These are phyloP conservation scores for Desmodus rotundus DNA, from an alignment of 2,113 vertebrate genomes.

Conservation along the genomic window DNA sequence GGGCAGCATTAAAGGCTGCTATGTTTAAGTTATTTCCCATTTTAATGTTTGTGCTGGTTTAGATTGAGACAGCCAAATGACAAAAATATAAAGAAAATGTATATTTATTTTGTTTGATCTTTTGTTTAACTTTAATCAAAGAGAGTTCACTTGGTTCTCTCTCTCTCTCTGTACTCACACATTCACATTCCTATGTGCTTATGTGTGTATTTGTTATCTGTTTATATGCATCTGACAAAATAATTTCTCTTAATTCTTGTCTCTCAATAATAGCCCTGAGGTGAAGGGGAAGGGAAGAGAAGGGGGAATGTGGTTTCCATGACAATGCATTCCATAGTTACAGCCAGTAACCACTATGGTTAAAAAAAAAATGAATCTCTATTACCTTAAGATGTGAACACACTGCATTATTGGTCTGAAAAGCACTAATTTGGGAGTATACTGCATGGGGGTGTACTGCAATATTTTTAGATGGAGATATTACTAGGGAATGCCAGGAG, in stretches of 20 bases:
- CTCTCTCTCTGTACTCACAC: neutral
- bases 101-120: conserved; percentile 68
- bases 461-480: conserved; percentile 76
- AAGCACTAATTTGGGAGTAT: conserved; percentile 67
- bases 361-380: conserved; percentile 81
- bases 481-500: conserved; percentile 70
- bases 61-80: neutral
- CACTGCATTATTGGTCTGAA: conserved; percentile 62
- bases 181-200: neutral
- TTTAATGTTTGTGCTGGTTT: conserved; percentile 43
- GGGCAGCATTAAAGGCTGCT: conserved; percentile 50
- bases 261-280: conserved; percentile 69
- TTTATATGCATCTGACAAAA: neutral
- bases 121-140: conserved; percentile 9
- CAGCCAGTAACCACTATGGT: conserved; percentile 77
- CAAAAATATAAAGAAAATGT: conserved; percentile 55
- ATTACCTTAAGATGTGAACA: conserved; percentile 78
- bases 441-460: conserved; percentile 29
- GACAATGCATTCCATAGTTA: conserved; percentile 81
- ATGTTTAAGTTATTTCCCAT: conserved; percentile 47
- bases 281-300: conserved; percentile 49
- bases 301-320: conserved; percentile 77
- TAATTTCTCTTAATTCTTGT: conserved; percentile 72
- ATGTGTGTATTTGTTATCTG: neutral
- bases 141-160: conserved; percentile 57